Conservation (phyloP, 2,113 vertebrate genomes). For the Ctenodactylus gundi region DNA sequence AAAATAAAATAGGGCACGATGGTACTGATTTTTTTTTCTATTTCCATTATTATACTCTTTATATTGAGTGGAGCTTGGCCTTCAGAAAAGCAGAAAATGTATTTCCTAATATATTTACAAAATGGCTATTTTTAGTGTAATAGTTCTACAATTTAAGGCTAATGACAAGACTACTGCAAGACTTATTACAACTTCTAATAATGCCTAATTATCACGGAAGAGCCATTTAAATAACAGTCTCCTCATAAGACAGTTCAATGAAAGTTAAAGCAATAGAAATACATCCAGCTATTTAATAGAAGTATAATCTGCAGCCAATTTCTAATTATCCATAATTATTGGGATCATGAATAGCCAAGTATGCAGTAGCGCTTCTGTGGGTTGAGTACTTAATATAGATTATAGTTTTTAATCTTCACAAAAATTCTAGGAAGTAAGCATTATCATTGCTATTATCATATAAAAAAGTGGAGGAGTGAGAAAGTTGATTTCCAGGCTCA, state of each 20-base stretch:
- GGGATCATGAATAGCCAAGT: conserved; percentile 19
- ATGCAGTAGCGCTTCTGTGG: not conserved
- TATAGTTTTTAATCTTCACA: conserved; percentile 43
- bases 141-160: conserved; percentile 34
- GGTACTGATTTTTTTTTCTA: not conserved
- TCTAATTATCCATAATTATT: conserved; percentile 61
- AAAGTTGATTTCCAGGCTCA: not conserved
- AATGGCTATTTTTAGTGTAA: conserved; percentile 44
- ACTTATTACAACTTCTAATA: conserved; percentile 57
- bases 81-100: conserved; percentile 17
- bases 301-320: conserved; percentile 11
- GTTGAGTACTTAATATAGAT: conserved; percentile 37
- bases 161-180: conserved; percentile 47
- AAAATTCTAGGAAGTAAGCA: not conserved
- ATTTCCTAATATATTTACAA: conserved; percentile 39
- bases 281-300: conserved; percentile 51
- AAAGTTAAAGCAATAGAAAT: conserved; percentile 49
- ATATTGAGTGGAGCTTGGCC: not conserved
- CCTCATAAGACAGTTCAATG: not conserved
- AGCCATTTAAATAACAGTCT: conserved; percentile 52
- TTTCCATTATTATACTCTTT: conserved; percentile 19
- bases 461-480: not conserved
- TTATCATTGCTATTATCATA: not conserved
- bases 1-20: conserved; percentile 18
- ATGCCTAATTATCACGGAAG: conserved; percentile 49